A percentile compares a stretch with the other conserved stretches of the same genome.
Evolutionary conservation across 2,888 invertebrate genomes (phyloP).

Genomic region (Itoplectis maculator): DNA sequence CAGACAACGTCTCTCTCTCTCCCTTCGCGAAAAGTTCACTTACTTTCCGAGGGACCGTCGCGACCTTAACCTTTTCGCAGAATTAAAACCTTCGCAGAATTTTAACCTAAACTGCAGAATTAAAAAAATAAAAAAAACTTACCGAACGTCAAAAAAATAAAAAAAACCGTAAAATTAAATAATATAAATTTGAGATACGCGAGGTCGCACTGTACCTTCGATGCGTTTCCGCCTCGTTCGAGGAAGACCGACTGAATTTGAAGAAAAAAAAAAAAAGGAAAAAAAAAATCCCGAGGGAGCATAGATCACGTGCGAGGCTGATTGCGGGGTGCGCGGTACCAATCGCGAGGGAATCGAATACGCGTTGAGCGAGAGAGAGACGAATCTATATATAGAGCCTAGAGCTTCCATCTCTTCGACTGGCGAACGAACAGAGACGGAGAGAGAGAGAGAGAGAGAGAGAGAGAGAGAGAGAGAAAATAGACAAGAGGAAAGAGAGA

Average conservation of each 20-base stretch:
- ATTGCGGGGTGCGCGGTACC: conserved; percentile 77
- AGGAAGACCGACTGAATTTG: conserved; percentile 1
- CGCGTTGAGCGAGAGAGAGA: conserved; percentile 68
- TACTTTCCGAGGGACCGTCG: background rate
- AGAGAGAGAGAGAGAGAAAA: conserved; percentile 15
- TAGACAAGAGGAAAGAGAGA: conserved; percentile 8
- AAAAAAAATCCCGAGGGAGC: conserved; percentile 69
- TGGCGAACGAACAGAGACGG: conserved; percentile 1
- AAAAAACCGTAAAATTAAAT: background rate
- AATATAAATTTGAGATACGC: background rate
- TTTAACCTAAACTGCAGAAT: no score
- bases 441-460: conserved; percentile 29
- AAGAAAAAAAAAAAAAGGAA: conserved; percentile 20
- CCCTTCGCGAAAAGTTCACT: conserved; percentile 6
- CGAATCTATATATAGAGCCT: conserved; percentile 29
- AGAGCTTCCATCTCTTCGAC: conserved; percentile 43
- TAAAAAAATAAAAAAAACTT: no score
- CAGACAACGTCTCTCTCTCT: conserved; percentile 18
- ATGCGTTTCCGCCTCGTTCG: background rate
- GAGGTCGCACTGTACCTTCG: background rate
- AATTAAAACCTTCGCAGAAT: no score
- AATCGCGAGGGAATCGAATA: conserved; percentile 78
- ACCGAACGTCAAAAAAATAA: background rate
- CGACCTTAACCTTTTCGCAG: conserved; percentile 40
- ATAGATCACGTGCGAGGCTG: conserved; percentile 80